phyloP scores from a whole-genome alignment of 2,113 vertebrate genomes.

The Terrapene triunguis region DNA sequence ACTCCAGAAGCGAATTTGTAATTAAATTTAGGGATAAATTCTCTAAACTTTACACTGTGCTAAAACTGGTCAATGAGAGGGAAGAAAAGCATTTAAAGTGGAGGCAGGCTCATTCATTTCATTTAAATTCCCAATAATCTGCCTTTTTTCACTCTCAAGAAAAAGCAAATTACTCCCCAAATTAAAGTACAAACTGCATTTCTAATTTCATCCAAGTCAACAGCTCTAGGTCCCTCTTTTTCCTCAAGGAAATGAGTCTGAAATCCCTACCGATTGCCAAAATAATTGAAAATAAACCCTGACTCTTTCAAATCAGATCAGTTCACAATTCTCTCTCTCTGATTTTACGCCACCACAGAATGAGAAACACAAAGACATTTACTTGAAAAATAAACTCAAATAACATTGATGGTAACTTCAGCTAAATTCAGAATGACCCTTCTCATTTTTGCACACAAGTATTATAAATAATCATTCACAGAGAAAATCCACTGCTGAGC shows the following conservation, averaged over 20 bases:
- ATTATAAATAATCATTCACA: neutral
- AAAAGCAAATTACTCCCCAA: neutral
- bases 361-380: neutral
- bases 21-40: neutral
- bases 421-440: neutral
- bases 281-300: neutral
- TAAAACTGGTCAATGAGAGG: no score
- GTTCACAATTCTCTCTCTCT: neutral
- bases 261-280: neutral
- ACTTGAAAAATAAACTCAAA: neutral
- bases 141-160: neutral
- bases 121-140: neutral
- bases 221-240: neutral
- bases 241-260: neutral
- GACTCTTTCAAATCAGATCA: neutral
- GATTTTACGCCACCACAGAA: neutral
- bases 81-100: neutral
- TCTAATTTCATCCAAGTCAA: neutral
- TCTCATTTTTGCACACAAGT: neutral
- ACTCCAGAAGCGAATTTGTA: neutral
- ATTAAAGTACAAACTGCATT: neutral
- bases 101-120: neutral
- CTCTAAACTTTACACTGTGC: neutral
- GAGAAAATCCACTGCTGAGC: neutral
- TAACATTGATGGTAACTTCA: neutral